Evolutionary conservation across 2,888 invertebrate species (phyloP).

Genomic region (Drosophila nr. fundita): DNA sequence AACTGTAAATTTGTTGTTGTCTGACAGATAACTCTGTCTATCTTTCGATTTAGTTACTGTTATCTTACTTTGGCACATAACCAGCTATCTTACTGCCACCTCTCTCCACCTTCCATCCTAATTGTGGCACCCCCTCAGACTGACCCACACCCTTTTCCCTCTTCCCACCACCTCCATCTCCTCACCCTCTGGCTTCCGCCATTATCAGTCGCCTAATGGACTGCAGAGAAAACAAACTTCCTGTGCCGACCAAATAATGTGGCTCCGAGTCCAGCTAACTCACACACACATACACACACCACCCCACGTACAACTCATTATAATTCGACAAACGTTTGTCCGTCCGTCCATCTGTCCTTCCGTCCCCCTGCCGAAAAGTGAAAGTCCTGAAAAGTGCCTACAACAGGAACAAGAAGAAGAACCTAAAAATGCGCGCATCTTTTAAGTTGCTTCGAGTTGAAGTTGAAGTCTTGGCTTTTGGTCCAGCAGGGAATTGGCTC

Average conservation of each 20-base stretch:
- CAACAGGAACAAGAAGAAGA: conserved; percentile 41
- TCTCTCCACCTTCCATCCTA: too few species aligned
- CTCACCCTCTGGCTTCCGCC: background rate
- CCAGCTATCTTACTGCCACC: background rate
- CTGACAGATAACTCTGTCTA: background rate
- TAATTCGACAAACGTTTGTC: conserved; percentile 43
- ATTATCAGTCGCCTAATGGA: conserved; percentile 66
- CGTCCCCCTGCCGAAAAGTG: conserved; percentile 56
- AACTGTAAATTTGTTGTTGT: background rate
- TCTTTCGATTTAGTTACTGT: background rate
- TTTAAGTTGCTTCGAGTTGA: conserved; percentile 21
- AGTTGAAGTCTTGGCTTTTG: conserved; percentile 12
- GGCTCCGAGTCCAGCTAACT: conserved; percentile 6
- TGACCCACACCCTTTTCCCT: background rate
- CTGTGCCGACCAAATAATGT: conserved; percentile 59
- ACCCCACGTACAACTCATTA: conserved; percentile 60
- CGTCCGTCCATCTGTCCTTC: background rate
- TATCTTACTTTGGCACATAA: background rate
- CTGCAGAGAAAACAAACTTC: conserved; percentile 59
- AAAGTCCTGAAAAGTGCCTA: conserved; percentile 64
- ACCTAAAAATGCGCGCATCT: conserved; percentile 60
- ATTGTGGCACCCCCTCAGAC: background rate
- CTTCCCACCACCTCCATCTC: background rate
- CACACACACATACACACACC: background rate
- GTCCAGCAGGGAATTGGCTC: conserved; percentile 19